Evolutionary conservation across 2,797 vertebrate genomes (phyloP).

Genomic region (Chloroceryle inda): DNA sequence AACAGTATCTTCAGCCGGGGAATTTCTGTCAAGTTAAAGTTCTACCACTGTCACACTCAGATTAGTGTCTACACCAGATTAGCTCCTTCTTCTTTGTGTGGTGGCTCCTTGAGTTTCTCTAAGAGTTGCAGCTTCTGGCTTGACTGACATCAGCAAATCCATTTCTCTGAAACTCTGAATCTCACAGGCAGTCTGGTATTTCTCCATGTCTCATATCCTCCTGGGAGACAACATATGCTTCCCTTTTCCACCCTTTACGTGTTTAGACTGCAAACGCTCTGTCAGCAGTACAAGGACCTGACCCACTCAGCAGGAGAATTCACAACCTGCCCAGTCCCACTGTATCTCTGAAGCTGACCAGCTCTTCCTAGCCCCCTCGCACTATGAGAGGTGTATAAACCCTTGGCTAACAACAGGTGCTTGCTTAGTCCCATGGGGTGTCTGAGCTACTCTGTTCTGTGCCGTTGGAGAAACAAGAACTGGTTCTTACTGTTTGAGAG

Average conservation of each 20-base stretch:
- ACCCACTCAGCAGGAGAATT: not conserved
- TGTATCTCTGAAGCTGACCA: not conserved
- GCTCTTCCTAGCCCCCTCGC: not conserved
- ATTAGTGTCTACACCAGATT: not conserved
- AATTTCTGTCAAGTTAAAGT: conserved; percentile 20
- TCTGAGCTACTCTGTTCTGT: not conserved
- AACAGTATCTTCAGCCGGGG: not conserved
- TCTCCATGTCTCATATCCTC: conserved; percentile 43
- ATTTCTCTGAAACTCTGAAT: conserved; percentile 49
- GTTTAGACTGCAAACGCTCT: conserved; percentile 32
- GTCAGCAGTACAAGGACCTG: not conserved
- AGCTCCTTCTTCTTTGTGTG: not conserved
- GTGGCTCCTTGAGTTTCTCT: not conserved
- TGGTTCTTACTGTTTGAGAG: not conserved
- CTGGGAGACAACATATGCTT: conserved; percentile 60
- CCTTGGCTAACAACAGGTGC: not conserved
- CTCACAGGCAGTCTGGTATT: conserved; percentile 41
- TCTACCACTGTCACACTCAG: not conserved
- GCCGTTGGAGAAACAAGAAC: not conserved
- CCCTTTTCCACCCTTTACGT: conserved; percentile 46
- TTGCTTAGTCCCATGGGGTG: not conserved
- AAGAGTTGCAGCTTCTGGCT: conserved; percentile 11
- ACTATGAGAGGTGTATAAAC: not conserved
- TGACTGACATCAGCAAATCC: conserved; percentile 45
- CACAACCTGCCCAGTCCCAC: not conserved